Evolutionary conservation across 1,140 invertebrate species (phyloP).

Genomic region (Geopemphigus sp.): DNA sequence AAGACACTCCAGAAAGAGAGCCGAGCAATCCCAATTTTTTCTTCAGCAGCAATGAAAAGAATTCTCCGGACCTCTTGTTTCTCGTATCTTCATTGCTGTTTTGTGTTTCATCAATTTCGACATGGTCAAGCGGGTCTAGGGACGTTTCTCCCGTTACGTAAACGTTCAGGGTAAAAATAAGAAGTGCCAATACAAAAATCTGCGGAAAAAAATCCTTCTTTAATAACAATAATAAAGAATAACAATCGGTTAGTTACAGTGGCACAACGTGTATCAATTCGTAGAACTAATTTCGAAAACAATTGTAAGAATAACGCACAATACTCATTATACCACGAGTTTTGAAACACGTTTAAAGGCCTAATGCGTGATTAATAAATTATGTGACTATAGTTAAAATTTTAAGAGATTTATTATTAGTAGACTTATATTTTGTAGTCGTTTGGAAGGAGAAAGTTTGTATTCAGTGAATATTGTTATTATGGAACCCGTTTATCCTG

Average conservation of each 20-base stretch:
- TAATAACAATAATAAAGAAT: neutral
- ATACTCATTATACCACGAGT: neutral
- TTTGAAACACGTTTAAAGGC: conserved; percentile 6
- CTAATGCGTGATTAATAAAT: conserved; percentile 2
- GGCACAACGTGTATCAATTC: neutral
- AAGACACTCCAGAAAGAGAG: neutral
- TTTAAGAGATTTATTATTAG: conserved; percentile 9
- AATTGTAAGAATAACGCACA: neutral
- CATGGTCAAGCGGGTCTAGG: neutral
- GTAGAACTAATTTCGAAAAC: conserved; percentile 19
- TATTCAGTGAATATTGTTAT: conserved; percentile 24
- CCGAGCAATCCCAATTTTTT: conserved; percentile 24
- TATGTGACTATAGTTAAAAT: conserved; percentile 32
- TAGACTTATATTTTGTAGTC: too few species aligned
- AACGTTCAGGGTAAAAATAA: neutral
- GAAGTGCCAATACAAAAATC: conserved; percentile 4
- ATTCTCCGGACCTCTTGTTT: conserved; percentile 24
- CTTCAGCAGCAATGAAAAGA: neutral
- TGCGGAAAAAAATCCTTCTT: neutral
- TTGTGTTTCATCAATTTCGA: neutral
- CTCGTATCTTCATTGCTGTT: neutral
- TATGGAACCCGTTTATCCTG: conserved; percentile 40
- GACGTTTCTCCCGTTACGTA: conserved; percentile 9
- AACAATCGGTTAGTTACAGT: neutral
- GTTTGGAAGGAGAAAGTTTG: conserved; percentile 34